Percentiles rank a stretch among this genome's conserved stretches.
phyloP scores from a whole-genome alignment of 2,888 invertebrate species.

The Andrena haemorrhoa region DNA sequence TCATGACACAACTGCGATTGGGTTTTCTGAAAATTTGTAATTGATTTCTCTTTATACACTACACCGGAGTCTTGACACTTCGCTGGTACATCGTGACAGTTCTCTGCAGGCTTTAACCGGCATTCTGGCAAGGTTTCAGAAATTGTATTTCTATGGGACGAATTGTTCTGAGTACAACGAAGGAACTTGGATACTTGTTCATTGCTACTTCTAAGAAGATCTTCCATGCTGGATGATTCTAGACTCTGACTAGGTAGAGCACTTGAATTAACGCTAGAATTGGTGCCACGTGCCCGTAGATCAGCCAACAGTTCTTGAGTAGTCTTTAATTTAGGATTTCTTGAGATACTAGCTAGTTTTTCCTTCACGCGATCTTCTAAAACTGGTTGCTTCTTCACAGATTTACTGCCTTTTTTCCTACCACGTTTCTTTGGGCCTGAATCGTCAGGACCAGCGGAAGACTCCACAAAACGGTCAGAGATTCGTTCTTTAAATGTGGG shows the following conservation, averaged over 20 bases:
- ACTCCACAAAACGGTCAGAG: conserved; percentile 76
- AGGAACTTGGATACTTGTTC: conserved; percentile 84
- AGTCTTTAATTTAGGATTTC: conserved; percentile 89
- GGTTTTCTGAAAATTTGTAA: conserved; percentile 64
- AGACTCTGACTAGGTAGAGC: conserved; percentile 80
- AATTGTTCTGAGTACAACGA: conserved; percentile 73
- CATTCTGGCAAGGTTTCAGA: conserved; percentile 56
- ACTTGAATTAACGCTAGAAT: conserved; percentile 76
- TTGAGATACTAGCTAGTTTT: conserved; percentile 87
- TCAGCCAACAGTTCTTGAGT: conserved; percentile 93
- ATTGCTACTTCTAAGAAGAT: conserved; percentile 83
- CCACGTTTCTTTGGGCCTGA: conserved; percentile 86
- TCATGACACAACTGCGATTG: conserved; percentile 74
- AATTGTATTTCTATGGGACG: conserved; percentile 57
- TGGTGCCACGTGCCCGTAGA: conserved; percentile 88
- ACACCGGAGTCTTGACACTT: conserved; percentile 69
- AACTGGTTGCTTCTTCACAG: conserved; percentile 85
- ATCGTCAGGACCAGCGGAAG: conserved; percentile 68
- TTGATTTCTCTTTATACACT: conserved; percentile 68
- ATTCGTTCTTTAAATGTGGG: conserved; percentile 82
- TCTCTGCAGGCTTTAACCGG: conserved; percentile 65
- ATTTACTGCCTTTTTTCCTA: conserved; percentile 87
- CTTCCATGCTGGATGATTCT: conserved; percentile 80
- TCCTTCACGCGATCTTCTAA: conserved; percentile 86
- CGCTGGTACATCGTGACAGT: conserved; percentile 58